Base-by-base conservation (phyloP, 2,888 invertebrate species). In the Pandemis corylana region DNA sequence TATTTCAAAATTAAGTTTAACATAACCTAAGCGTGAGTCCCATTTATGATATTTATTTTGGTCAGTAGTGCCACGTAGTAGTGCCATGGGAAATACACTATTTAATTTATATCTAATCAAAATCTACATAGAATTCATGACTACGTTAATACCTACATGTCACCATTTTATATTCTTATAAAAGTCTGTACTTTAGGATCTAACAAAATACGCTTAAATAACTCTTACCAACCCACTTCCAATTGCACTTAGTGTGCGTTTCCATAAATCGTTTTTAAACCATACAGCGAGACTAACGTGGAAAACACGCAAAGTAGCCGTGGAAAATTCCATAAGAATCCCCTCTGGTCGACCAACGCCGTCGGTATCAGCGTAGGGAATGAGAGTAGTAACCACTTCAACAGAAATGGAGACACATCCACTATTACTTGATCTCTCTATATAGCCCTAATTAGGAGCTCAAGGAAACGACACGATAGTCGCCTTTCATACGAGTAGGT, bases 351-450 rank as follows among this genome's bases (percentile, higher is more conserved):
- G 85, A 80, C 84, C 80, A 83, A 77, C 83, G 81, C 78, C 84
- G 80, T 75, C 82, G 82, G 78, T 83, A 80, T 80, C 83, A 80
- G 80, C 80, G 82, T 87, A 86, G 81, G 86, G 88, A 88, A 83
- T 82, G 83, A 81, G 77, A 9, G 15, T 10, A 28, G 13, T 49
- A 15, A 13, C 64, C 61, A 66, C 51, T 66, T 42, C 42, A 41
- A 64, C 44, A 51, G 36, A 53, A 74, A 64, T 61, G 36, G 15
- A 74, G 20, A 42, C 42, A 42, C 7, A 41, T 42, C 61, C 67
- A 53, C 15, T 68, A 42, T 61, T 20, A 65, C 69, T 65, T 65
- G 73, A 66, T 51, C 69, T 20, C 42, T 28, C 12, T n/a, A 36
- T 36, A 36, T 36, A 44, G 12, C 7, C 12, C 12, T 51, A 61